Evolutionary conservation across 2,888 invertebrate genomes (phyloP), one percentile per base, ranked within the genome.

Genomic region (Linyphia triangularis): DNA sequence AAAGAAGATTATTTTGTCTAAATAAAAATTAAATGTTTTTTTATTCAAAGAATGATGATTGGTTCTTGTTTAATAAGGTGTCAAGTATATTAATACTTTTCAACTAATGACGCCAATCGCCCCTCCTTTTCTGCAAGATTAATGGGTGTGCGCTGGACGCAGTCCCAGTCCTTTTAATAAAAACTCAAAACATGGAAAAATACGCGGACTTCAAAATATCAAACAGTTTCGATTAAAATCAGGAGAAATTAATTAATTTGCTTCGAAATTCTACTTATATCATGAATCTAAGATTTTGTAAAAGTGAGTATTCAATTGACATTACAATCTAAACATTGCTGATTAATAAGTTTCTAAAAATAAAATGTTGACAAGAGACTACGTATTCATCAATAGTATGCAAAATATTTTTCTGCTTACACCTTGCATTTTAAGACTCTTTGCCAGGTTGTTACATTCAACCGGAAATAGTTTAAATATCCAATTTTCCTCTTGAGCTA

Each of bases 281-380:
- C 33, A 84, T 84, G 84, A 84, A 57, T 84, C 51, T 84, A 33
- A 37, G 65, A 57, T 73, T 75, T 67, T 84, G 72, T 57, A 84
- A 84, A 67, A 73, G 84, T 84, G 57, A 84, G 84, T 84, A 19
- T 13, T 37, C 13, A 37, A 33, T 7, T 59, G 19, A 40, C 51
- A 51, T 13, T 51, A n/a, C 51, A 9, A 51, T 13, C 51, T 51
- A 51, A 6, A 51, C n/a, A n/a, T 51, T 51, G 51, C 51, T 51
- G 51, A 51, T 51, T 51, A n/a, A 51, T 51, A 51, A 16, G 51
- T 51, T 51, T 51, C 51, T 51, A 51, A 51, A 51, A 51, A 51
- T 51, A 51, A 51, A 51, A 16, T 51, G n/a, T 51, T 51, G 51
- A 51, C 51, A 51, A n/a, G 51, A n/a, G n/a, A n/a, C 13, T 51